Conservation (phyloP, 2,888 invertebrate genomes). For the Dryomyza anilis region DNA sequence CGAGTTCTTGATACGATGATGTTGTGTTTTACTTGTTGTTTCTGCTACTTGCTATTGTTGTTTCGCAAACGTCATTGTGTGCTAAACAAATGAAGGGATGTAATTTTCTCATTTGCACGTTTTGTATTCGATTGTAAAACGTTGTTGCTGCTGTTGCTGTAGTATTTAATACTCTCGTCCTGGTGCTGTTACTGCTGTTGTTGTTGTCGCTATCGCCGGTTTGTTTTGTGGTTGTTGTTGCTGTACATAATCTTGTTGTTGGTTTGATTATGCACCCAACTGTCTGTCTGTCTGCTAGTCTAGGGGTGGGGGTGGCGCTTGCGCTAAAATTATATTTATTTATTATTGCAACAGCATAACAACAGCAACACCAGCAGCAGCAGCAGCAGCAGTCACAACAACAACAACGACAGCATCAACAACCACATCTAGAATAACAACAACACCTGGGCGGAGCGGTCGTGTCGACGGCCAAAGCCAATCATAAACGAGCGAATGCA, state of each 20-base stretch:
- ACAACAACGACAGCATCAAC: slow-evolving; percentile 20
- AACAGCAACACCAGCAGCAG: too few relatives aligned
- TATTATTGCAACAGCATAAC: slow-evolving; percentile 53
- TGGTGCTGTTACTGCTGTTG: too few relatives aligned
- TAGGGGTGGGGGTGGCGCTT: slow-evolving; percentile 51
- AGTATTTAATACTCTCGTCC: too few relatives aligned
- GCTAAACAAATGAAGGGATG: slow-evolving; percentile 60
- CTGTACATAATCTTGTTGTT: background rate
- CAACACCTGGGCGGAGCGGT: slow-evolving; percentile 30
- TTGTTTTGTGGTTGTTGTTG: background rate
- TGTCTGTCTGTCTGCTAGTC: background rate
- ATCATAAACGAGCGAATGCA: slow-evolving; percentile 51
- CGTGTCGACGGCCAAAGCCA: slow-evolving; percentile 45
- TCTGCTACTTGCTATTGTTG: slow-evolving; percentile 18
- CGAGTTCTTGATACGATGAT: slow-evolving; percentile 18
- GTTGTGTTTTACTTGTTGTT: slow-evolving; percentile 20
- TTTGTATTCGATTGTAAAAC: too few relatives aligned
- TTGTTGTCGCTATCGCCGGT: too few relatives aligned
- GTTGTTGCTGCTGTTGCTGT: too few relatives aligned
- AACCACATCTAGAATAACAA: slow-evolving; percentile 23
- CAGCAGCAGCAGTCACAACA: slow-evolving; percentile 22
- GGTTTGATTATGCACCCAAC: background rate
- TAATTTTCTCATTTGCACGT: slow-evolving; percentile 49
- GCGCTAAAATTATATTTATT: slow-evolving; percentile 61
- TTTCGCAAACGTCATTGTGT: slow-evolving; percentile 29